Conservation (phyloP, 2,888 invertebrate genomes). For the Linnaemya tessellans region DNA sequence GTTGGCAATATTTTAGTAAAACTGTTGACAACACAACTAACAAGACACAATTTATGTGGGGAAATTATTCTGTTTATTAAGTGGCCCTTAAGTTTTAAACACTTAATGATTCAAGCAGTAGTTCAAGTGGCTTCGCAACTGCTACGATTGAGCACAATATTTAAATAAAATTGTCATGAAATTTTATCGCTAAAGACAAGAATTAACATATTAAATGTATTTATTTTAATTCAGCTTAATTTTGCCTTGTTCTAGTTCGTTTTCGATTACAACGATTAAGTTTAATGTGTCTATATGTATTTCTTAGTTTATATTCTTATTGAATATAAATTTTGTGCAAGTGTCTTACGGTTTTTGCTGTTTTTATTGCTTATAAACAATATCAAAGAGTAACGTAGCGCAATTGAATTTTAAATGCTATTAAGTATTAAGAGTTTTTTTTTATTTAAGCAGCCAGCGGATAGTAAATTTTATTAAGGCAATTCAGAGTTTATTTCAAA, state of each 20-base stretch:
- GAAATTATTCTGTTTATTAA: background rate
- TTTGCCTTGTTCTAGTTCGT: constrained; percentile 51
- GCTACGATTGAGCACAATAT: constrained; percentile 11
- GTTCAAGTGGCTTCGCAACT: constrained; percentile 38
- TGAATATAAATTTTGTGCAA: background rate
- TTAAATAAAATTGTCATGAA: constrained; percentile 54
- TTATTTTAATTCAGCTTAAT: constrained; percentile 48
- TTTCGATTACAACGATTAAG: background rate
- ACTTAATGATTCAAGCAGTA: constrained; percentile 65
- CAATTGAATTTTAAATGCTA: no score
- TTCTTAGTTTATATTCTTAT: background rate
- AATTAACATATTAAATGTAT: constrained; percentile 43
- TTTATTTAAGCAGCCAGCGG: no score
- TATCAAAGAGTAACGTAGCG: no score
- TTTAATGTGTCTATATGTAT: background rate
- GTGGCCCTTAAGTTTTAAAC: constrained; percentile 44
- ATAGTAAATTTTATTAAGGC: no score
- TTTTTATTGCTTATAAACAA: constrained; percentile 57
- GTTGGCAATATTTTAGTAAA: constrained; percentile 56
- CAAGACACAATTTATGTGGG: background rate
- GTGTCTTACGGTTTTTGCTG: constrained; percentile 35
- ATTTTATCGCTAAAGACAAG: constrained; percentile 40
- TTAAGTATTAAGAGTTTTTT: no score
- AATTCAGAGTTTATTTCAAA: no score
- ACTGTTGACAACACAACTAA: constrained; percentile 18